Evolutionary conservation across 2,113 vertebrate species (phyloP).

Genomic region (Petromus typicus): DNA sequence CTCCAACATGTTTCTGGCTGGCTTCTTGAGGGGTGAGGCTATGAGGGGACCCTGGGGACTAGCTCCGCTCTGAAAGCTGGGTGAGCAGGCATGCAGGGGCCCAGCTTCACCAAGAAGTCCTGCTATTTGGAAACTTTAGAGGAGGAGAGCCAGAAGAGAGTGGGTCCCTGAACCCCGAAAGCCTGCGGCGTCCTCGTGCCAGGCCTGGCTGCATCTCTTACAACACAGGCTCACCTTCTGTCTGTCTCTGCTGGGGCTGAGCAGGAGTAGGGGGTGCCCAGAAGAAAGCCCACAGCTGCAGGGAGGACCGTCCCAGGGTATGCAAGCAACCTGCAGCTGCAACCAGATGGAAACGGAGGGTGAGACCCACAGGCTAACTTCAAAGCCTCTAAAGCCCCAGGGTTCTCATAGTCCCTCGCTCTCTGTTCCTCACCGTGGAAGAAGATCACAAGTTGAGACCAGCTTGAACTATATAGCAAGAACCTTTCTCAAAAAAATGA

Average conservation of each 20-base stretch:
- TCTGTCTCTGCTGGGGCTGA: not conserved
- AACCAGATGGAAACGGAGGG: not conserved
- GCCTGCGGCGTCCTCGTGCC: not conserved
- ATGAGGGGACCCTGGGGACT: not conserved
- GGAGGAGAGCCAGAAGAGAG: not conserved
- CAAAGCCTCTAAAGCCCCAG: not conserved
- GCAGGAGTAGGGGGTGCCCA: not conserved
- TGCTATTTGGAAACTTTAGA: conserved; percentile 24
- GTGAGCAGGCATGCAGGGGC: not conserved
- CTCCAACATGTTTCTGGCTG: conserved; percentile 62
- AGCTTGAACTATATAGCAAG: too few species aligned
- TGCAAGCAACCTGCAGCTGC: not conserved
- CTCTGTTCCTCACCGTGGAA: too few species aligned
- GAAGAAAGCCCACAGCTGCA: not conserved
- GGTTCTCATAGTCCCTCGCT: not conserved
- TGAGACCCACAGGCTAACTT: not conserved
- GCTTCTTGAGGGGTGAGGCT: conserved; percentile 54
- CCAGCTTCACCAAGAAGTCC: not conserved
- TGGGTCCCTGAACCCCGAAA: not conserved
- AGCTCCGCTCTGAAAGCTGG: not conserved
- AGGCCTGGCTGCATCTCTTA: not conserved
- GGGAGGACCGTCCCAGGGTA: not conserved
- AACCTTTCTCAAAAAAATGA: too few species aligned
- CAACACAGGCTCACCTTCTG: not conserved
- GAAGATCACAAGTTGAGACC: too few species aligned